phyloP scores from a whole-genome alignment of 1,140 invertebrate species.

The Phymorhynchus buccinoides region DNA sequence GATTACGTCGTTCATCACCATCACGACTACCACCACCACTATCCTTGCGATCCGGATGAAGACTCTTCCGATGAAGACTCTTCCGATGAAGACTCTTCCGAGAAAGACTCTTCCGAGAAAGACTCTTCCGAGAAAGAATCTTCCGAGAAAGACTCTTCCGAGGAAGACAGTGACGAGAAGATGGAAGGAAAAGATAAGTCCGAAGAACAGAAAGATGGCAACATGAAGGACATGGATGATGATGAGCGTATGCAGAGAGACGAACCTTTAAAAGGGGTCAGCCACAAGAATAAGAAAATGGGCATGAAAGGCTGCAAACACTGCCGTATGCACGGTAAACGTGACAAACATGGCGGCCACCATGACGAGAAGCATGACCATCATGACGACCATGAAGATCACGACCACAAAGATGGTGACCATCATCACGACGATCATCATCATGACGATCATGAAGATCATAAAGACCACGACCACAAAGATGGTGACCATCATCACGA shows the following conservation, averaged over 20 bases:
- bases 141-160: too few species aligned
- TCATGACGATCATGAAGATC: neutral
- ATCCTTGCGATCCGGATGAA: neutral
- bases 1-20: neutral
- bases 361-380: slow-evolving; percentile 7
- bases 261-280: neutral
- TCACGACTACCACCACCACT: neutral
- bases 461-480: slow-evolving; percentile 12
- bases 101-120: too few species aligned
- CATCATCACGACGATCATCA: neutral
- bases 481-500: neutral
- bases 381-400: neutral
- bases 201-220: neutral
- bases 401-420: neutral
- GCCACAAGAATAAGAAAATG: neutral
- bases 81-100: too few species aligned
- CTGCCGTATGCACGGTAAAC: neutral
- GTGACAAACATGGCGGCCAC: neutral
- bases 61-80: too few species aligned
- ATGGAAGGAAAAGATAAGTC: neutral
- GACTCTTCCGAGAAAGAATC: neutral
- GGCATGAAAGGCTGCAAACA: neutral
- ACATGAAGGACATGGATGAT: neutral
- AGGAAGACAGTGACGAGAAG: neutral
- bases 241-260: neutral